Evolutionary conservation across 2,888 invertebrate genomes (phyloP), one percentile per base, ranked within the genome.

Genomic region (Leistus spinibarbis): DNA sequence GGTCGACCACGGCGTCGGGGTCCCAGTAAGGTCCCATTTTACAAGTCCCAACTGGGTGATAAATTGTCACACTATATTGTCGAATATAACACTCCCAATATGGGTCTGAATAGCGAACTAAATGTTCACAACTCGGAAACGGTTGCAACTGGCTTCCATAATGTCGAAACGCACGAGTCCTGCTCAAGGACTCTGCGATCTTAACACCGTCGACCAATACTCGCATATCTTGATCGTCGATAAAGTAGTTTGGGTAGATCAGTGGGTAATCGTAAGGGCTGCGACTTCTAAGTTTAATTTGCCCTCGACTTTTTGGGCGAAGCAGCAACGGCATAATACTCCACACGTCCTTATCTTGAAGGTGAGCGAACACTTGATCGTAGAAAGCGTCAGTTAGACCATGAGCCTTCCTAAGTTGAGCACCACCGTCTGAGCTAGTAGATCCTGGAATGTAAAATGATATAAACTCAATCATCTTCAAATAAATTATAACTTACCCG

Each of bases 1-100:
- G 90, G 83, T 95, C 95, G 0, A 95, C 95, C 0, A 95, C 95
- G 0, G 95, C 95, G 4, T 91, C 91, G 13, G 90, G 89, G 81
- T 95, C 95, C 93, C 93, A 94, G 79, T 91, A 91, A 0, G 95
- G 95, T 0, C 95, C 96, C 96, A 96, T 96, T 83, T 95, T 95
- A 62, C 93, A 93, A 0, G 95, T 96, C 0, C 95, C 95, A 0
- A 93, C 92, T 0, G 95, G 95, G 86, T 95, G 95, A 81, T 95
- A 95, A 68, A 95, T 93, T 0, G 95, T 95, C 4, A 91, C 91
- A 0, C 94, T 93, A 78, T 95, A 95, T 56, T 93, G 90, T 9
- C 93, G 86, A 19, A 95, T 93, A 93, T 95, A 93, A 80, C 96
- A 96, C 82, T 95, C 95, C 92, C 94, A 95, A 82, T 92, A 95